These are phyloP conservation scores for Lontra canadensis DNA, from an alignment of 2,113 vertebrate genomes.

Conservation along the genomic window DNA sequence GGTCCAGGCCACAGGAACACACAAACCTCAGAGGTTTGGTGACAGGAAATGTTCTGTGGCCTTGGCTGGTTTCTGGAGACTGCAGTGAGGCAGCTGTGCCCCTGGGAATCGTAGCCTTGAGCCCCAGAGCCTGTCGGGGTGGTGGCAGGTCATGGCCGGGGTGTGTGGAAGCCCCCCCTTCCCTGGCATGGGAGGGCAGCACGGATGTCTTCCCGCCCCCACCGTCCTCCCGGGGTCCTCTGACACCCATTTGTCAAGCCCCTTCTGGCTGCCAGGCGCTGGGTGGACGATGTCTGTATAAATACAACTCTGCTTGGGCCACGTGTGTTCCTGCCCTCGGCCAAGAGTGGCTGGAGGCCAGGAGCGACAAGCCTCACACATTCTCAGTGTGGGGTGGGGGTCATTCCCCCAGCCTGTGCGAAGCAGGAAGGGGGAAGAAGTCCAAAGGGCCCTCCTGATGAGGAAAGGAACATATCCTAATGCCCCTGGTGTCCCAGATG, in stretches of 20 bases:
- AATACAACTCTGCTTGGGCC: background rate
- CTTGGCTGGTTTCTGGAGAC: background rate
- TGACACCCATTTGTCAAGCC: background rate
- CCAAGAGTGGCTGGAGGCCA: background rate
- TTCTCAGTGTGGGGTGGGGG: too few species aligned
- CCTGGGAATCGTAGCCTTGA: background rate
- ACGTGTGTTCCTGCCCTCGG: background rate
- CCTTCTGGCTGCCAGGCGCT: background rate
- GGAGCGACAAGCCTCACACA: background rate
- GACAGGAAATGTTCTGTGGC: background rate
- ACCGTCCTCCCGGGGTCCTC: background rate
- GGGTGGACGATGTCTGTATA: background rate
- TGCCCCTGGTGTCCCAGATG: too few species aligned
- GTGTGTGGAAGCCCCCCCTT: background rate
- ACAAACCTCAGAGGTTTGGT: background rate
- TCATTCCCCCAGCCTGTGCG: rapidly evolving
- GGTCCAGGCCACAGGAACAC: background rate
- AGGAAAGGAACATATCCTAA: background rate
- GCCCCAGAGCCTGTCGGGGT: background rate
- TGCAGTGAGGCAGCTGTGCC: background rate
- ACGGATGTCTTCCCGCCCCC: too few species aligned
- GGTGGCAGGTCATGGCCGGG: rapidly evolving
- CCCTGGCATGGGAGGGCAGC: background rate
- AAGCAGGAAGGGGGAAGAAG: background rate
- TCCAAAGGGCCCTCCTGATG: background rate